These are phyloP conservation scores for Drosophila guanche DNA, from an alignment of 1,140 invertebrate species.

Conservation along the genomic window DNA sequence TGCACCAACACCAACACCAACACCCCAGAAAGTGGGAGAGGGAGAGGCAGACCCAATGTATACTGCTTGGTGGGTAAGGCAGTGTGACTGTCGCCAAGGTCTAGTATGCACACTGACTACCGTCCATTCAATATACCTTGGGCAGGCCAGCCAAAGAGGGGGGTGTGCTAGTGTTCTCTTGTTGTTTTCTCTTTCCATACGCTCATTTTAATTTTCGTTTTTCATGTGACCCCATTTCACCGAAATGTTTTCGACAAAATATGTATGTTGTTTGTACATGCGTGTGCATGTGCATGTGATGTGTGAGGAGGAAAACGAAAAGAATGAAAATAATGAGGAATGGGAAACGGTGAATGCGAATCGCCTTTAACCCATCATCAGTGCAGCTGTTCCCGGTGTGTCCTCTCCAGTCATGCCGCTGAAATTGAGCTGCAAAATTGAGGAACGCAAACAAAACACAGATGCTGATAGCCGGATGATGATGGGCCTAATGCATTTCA, in stretches of 20 bases:
- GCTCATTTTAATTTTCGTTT: slow-evolving; percentile 74
- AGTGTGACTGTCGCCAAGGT: too few species aligned
- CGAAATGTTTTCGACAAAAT: slow-evolving; percentile 74
- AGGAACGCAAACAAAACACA: slow-evolving; percentile 47
- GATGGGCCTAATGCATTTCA: slow-evolving; percentile 55
- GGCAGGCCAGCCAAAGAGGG: slow-evolving; percentile 1
- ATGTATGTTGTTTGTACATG: slow-evolving; percentile 41
- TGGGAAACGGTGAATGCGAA: slow-evolving; percentile 58
- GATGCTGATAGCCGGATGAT: slow-evolving; percentile 24
- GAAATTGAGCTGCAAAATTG: slow-evolving; percentile 61
- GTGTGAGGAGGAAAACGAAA: slow-evolving; percentile 11
- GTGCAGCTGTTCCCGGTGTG: slow-evolving; percentile 54
- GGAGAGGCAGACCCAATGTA: slow-evolving; percentile 3
- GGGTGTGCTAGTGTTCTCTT: slow-evolving; percentile 33
- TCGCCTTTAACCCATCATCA: slow-evolving; percentile 61
- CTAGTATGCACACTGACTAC: too few species aligned
- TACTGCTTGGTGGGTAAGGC: background rate
- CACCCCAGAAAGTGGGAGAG: slow-evolving; percentile 2
- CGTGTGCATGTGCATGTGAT: slow-evolving; percentile 6
- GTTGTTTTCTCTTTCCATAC: slow-evolving; percentile 63
- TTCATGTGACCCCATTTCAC: slow-evolving; percentile 76
- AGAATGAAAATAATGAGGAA: slow-evolving; percentile 38
- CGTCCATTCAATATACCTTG: too few species aligned
- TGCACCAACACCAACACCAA: slow-evolving; percentile 11
- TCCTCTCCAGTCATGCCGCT: slow-evolving; percentile 8